phyloP scores from a whole-genome alignment of 2,113 vertebrate genomes.

The Oxyruncus cristatus region DNA sequence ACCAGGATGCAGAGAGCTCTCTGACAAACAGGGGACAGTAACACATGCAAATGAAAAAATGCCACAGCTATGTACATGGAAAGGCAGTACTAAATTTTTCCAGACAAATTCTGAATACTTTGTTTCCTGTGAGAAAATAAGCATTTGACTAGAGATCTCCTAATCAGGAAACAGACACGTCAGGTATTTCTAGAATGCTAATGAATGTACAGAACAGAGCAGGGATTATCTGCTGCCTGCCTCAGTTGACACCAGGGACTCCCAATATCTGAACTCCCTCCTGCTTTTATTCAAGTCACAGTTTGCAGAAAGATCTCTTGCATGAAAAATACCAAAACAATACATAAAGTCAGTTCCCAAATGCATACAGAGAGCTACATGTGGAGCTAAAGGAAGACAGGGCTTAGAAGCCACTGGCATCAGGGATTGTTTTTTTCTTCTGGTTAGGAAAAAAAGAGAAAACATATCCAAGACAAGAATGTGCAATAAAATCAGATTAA shows the following conservation, averaged over 20 bases:
- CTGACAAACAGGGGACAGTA: not conserved
- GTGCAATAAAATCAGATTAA: conserved; percentile 60
- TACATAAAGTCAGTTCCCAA: conserved; percentile 3
- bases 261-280: conserved; percentile 9
- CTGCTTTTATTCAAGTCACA: conserved; percentile 41
- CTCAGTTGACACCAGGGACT: conserved; percentile 14
- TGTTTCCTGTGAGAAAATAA: conserved; percentile 27
- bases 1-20: not conserved
- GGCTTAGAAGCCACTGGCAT: conserved; percentile 19
- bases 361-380: not conserved
- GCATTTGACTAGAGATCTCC: not conserved
- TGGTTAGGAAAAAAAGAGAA: conserved; percentile 12
- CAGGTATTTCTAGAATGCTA: conserved; percentile 64
- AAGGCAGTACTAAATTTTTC: not conserved
- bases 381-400: conserved; percentile 11
- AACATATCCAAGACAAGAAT: conserved; percentile 43
- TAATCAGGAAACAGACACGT: conserved; percentile 26
- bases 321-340: conserved; percentile 26
- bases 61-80: not conserved
- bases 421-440: conserved; percentile 21
- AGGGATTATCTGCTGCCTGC: conserved; percentile 10
- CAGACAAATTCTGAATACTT: conserved; percentile 27
- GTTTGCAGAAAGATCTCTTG: conserved; percentile 2
- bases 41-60: not conserved
- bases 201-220: conserved; percentile 15